Evolutionary conservation across 1,140 invertebrate genomes (phyloP), one percentile per base, ranked within the genome.

Genomic region (Cydia amplana): DNA sequence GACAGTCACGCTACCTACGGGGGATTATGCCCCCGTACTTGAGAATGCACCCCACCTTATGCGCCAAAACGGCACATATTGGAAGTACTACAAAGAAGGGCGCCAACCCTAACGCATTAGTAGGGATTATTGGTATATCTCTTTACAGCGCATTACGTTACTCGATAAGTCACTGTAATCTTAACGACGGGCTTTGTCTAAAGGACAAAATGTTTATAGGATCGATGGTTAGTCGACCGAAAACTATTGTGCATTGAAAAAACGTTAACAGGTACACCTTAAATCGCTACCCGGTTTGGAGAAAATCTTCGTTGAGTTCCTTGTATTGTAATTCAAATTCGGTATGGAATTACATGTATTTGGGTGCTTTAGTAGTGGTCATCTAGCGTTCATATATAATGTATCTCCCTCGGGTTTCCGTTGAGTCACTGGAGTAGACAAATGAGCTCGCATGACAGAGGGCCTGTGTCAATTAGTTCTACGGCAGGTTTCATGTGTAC

Each of bases 1-100:
- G 85, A 90, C 87, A 72, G 83, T 77, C 82, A 82, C 83, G 82
- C 83, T 86, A 85, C 78, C 83, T 85, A 85, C 77, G 84, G 80
- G 81, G 85, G 87, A 91, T 91, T 91, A 90, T 89, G 83, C 80
- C 83, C 80, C 78, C 87, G 82, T 86, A 87, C 88, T 89, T 83
- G 79, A 86, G 82, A 86, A 88, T 91, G 87, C 87, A 91, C 88
- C 88, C 90, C 77, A 63, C 75, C 63, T 79, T 75, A 80, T 73
- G 76, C 51, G 75, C 76, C 73, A 78, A 81, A 81, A 85, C 77
- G 78, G 76, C 82, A 84, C 77, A 83, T 82, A 82, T 86, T 84
- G 81, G 77, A 82, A 70, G 65, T 40, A 70, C 28, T 40, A 70
- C 65, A 70, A 36, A 80, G 80, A 85, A 82, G 87, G 88, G 87